Base-by-base conservation (phyloP, 2,888 invertebrate species). In the Cephus sareptanus region DNA sequence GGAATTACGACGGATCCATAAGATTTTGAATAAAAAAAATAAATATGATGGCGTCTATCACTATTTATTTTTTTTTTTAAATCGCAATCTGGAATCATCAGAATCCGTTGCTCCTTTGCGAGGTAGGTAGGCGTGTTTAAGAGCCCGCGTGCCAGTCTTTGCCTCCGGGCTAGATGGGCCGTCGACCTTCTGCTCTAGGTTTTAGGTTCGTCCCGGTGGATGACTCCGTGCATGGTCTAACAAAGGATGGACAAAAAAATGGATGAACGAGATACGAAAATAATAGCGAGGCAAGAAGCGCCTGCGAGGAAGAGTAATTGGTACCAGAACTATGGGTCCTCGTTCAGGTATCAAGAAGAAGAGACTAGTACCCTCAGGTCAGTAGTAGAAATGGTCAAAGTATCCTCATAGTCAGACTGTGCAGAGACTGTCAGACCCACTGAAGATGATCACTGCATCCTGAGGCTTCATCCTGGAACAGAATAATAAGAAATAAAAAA, bases 101-200 rank as follows among this genome's bases (percentile, higher is more conserved):
- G 34, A 71, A 31, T 34, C 11, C 34, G 31, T 71, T 34, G 71
- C 71, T 71, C 31, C 34, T 34, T 71, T 9, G 71, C 71, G 34
- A 34, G 71, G 12, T 15, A 33, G 31, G 71, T 34, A 34, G 71
- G 33, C 71, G 13, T 71, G 33, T 71, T 34, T 34, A 31, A 71
- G 71, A 71, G 71, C 23, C 34, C 56, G 56, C 56, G 71, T 31
- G 71, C 71, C 71, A 31, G 31, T 71, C 71, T 71, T 71, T 23
- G 70, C 71, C 76, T 35, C 76, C n/a, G 74, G 79, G 73, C 79
- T 69, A 75, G 79, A 78, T 79, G 76, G 87, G 85, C 81, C 86
- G 86, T 85, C 85, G 86, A 87, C 87, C 86, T 84, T 82, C 82
- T 77, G 37, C 74, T 80, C 74, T 73, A 76, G 73, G 71, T 74